Evolutionary conservation across 2,797 vertebrate genomes (phyloP).

Genomic region (Dryobates pubescens): DNA sequence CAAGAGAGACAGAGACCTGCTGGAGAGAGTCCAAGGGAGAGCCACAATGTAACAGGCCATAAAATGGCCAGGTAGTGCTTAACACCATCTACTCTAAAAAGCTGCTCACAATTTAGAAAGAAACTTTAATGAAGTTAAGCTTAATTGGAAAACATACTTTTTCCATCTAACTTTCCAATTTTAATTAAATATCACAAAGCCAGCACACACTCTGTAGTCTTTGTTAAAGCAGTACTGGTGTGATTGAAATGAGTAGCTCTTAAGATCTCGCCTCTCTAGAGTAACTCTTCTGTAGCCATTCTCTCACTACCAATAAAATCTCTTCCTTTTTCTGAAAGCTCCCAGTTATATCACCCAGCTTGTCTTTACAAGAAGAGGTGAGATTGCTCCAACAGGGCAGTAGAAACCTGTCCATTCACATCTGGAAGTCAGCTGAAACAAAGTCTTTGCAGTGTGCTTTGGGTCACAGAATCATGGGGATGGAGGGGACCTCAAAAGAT

Average conservation of each 20-base stretch:
- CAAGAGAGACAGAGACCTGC: too few species aligned
- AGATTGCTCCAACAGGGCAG: background rate
- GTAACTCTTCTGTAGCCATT: background rate
- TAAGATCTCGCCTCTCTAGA: background rate
- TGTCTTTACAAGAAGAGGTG: background rate
- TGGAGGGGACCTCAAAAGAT: too few species aligned
- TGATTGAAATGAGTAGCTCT: background rate
- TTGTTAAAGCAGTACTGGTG: background rate
- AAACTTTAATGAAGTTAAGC: conserved; percentile 11
- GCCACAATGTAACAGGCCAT: background rate
- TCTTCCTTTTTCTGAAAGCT: background rate
- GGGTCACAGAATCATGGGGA: too few species aligned
- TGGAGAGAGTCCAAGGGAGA: too few species aligned
- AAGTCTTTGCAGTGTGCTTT: background rate
- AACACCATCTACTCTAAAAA: background rate
- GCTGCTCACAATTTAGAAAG: background rate
- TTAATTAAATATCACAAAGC: conserved; percentile 21
- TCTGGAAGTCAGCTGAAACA: background rate
- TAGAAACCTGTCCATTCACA: background rate
- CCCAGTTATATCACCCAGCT: background rate
- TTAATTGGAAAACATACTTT: background rate
- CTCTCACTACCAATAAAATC: background rate
- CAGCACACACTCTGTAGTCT: background rate
- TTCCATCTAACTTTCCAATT: background rate
- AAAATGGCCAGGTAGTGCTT: background rate